Evolutionary conservation across 2,113 vertebrate genomes (phyloP), one percentile per base, ranked within the genome.

Genomic region (Pseudorhombus dupliciocellatus): DNA sequence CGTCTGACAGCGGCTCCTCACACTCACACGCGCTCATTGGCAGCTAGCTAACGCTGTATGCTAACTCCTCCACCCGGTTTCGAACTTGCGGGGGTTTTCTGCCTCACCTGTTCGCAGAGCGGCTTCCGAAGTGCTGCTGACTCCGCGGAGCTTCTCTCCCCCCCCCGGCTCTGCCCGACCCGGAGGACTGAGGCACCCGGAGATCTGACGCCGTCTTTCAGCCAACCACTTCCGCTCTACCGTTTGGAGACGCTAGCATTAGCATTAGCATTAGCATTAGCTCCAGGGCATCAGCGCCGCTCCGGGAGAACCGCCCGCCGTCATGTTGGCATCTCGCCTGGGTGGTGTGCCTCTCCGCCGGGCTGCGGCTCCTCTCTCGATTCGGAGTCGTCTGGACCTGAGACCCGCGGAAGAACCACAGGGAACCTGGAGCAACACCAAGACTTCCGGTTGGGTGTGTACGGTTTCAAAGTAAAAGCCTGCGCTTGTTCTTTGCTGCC

Each of bases 401-500:
- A 40, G 37, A 42, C 1, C 16, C 8, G 62, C 34, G 9, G 55
- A 53, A 25, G 44, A 0, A 0, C n/a, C 66, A 40, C 1, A 18
- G 15, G 7, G 14, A 26, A 34, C 54, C 20, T 22, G 7, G 7
- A 58, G 21, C 4, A 2, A 2, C 5, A 12, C 1, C n/a, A 15
- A 0, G 0, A 12, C 18, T 87, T 88, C 88, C 86, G 78, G 73
- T 61, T 70, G 59, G 64, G 67, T 37, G 34, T 37, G 34, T 37
- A 10, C 2, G 34, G 9, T 11, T 37, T 37, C 34, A 12, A 37
- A 37, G 34, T 37, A 37, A 46, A 46, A 46, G 18, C 42, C n/a
- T n/a, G n/a, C n/a, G n/a, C n/a, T n/a, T n/a, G n/a, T n/a, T n/a
- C n/a, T n/a, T 16, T 46, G 5, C 4, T 18, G 42, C 18, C 42